Evolutionary conservation across 2,797 vertebrate genomes (phyloP).

Genomic region (Pampus argenteus): DNA sequence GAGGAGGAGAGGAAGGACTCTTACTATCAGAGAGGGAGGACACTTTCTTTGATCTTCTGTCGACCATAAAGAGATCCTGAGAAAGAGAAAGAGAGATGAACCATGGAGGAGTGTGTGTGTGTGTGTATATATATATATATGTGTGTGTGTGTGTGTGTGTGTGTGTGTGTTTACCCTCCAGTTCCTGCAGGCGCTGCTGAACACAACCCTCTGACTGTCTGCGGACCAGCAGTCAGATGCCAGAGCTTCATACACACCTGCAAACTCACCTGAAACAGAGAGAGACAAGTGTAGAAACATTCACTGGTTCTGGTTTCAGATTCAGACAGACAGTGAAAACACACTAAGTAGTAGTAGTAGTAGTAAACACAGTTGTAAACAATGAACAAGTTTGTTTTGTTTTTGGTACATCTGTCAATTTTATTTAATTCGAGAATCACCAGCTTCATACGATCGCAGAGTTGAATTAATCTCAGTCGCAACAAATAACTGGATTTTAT

Average conservation of each 20-base stretch:
- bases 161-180: constrained; percentile 74
- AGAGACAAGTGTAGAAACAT: background rate
- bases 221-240: constrained; percentile 85
- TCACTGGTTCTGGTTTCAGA: no score
- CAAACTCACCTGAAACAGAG: constrained; percentile 77
- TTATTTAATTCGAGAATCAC: background rate
- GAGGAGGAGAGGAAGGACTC: constrained; percentile 59
- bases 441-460: background rate
- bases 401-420: background rate
- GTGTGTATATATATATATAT: no score
- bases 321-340: no score
- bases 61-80: constrained; percentile 87
- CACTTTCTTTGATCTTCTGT: constrained; percentile 77
- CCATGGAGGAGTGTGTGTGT: background rate
- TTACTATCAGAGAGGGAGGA: constrained; percentile 83
- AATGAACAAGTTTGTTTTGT: background rate
- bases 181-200: constrained; percentile 87
- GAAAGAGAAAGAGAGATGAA: background rate
- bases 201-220: constrained; percentile 82
- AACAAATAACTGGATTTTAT: background rate
- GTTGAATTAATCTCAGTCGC: background rate
- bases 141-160: background rate
- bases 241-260: constrained; percentile 83
- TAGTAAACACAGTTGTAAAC: no score
- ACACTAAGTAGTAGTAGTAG: no score